phyloP scores from a whole-genome alignment of 2,888 invertebrate genomes.

The Apamea crenata region DNA sequence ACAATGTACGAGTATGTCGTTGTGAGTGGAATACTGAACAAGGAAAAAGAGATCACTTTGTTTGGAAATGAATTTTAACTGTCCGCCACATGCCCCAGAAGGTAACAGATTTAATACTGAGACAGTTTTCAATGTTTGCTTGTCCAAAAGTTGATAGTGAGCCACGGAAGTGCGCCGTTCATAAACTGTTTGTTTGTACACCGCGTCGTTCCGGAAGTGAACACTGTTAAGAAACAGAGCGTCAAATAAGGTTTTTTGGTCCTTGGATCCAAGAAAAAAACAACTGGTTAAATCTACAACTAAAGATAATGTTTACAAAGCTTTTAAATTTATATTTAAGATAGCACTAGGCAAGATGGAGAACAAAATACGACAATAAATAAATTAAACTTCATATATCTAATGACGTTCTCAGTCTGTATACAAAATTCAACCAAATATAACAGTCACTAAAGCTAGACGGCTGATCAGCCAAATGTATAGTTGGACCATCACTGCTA shows the following conservation, averaged over 20 bases:
- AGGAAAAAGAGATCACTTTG: constrained; percentile 37
- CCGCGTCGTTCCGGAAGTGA: constrained; percentile 11
- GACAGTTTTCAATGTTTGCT: constrained; percentile 31
- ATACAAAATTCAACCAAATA: too few relatives aligned
- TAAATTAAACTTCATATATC: too few relatives aligned
- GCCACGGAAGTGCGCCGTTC: not conserved
- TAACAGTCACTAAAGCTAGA: too few relatives aligned
- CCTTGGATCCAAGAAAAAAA: not conserved
- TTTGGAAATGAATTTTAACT: constrained; percentile 23
- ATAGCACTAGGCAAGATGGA: too few relatives aligned
- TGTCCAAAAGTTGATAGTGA: not conserved
- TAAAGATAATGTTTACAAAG: not conserved
- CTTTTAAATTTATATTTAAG: not conserved
- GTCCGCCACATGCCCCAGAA: constrained; percentile 18
- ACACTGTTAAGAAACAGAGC: not conserved
- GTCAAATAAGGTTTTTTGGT: not conserved
- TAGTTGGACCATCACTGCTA: too few relatives aligned
- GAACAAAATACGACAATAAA: too few relatives aligned
- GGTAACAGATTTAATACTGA: constrained; percentile 26
- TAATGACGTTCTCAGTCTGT: too few relatives aligned
- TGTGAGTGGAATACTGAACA: constrained; percentile 11
- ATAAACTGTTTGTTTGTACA: constrained; percentile 13
- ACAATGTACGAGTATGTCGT: constrained; percentile 9
- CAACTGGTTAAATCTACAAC: not conserved
- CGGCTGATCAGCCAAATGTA: too few relatives aligned